These are phyloP conservation scores for Agrochola circellaris DNA, from an alignment of 2,888 invertebrate species.

Conservation along the genomic window DNA sequence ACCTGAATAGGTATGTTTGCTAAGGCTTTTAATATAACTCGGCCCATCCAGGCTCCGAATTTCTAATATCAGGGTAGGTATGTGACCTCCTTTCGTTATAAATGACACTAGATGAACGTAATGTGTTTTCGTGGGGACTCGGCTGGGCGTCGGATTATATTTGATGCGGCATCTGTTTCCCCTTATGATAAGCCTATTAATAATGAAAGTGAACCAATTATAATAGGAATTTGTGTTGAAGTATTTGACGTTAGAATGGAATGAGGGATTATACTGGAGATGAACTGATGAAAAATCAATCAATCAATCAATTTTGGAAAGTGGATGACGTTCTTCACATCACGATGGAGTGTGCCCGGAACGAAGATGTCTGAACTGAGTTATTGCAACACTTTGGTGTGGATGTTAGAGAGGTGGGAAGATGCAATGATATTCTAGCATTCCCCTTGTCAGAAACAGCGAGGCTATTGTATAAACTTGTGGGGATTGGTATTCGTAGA, in stretches of 20 bases:
- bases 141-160: constrained; percentile 39
- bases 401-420: too few species aligned
- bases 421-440: too few species aligned
- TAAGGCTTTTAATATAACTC: constrained; percentile 12
- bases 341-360: too few species aligned
- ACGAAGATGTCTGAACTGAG: too few species aligned
- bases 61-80: constrained; percentile 48
- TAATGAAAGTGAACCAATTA: constrained; percentile 42
- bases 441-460: too few species aligned
- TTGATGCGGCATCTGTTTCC: constrained; percentile 41
- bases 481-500: too few species aligned
- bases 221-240: not conserved
- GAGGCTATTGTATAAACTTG: too few species aligned
- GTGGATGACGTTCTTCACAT: too few species aligned
- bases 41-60: constrained; percentile 4
- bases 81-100: constrained; percentile 54
- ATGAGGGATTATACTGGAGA: not conserved
- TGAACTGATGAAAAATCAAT: too few species aligned
- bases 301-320: too few species aligned
- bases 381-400: too few species aligned
- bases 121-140: constrained; percentile 52
- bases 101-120: constrained; percentile 45
- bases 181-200: constrained; percentile 50
- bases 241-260: not conserved
- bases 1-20: constrained; percentile 5